Percentiles rank a stretch among this genome's conserved stretches.
phyloP scores from a whole-genome alignment of 2,797 vertebrate genomes.

The Molossus molossus region DNA sequence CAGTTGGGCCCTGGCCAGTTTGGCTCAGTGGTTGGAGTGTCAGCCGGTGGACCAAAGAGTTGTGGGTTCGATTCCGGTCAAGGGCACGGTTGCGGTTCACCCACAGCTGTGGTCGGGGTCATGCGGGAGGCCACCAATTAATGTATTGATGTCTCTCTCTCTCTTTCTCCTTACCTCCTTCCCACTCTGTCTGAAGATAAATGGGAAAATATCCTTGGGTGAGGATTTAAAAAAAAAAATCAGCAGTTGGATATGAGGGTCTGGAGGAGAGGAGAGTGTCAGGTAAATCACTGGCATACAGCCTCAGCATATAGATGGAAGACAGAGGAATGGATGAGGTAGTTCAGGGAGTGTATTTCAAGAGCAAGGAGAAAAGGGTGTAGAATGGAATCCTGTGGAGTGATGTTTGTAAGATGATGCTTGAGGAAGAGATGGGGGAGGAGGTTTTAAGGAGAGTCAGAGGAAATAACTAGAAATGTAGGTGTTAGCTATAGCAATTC shows the following conservation, averaged over 20 bases:
- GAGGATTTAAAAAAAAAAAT: no score
- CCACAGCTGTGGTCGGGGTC: no score
- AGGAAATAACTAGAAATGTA: conserved; percentile 33
- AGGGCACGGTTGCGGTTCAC: no score
- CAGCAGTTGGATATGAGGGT: background rate
- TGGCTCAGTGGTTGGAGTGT: no score
- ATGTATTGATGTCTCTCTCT: no score
- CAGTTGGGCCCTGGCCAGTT: background rate
- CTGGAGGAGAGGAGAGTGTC: background rate
- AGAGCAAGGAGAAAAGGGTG: conserved; percentile 15
- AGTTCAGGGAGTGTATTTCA: background rate
- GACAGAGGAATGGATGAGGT: background rate
- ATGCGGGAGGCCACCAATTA: no score
- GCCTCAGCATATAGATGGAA: background rate
- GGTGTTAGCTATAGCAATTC: conserved; percentile 45
- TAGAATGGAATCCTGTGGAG: background rate
- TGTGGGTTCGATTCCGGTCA: no score
- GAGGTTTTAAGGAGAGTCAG: conserved; percentile 19
- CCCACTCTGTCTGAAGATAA: no score
- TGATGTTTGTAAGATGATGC: conserved; percentile 20
- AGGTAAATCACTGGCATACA: background rate
- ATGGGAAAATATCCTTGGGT: no score
- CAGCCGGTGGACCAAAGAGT: no score
- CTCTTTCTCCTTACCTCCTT: no score
- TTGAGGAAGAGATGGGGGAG: background rate